Conservation (phyloP, 2,888 invertebrate genomes). For the Dynastes maya region DNA sequence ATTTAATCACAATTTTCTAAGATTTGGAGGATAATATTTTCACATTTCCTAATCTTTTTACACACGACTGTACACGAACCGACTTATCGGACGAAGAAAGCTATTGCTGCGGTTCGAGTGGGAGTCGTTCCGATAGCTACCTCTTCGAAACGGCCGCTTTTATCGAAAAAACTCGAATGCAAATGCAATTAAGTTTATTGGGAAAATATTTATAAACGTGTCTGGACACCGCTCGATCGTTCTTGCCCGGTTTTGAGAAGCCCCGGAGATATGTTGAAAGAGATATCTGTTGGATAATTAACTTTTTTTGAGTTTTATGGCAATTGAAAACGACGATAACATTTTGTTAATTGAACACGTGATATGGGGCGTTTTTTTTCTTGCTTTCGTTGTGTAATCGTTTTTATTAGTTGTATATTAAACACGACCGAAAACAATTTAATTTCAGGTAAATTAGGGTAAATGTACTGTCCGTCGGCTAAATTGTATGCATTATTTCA, state of each 20-base stretch:
- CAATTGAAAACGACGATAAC: slow-evolving; percentile 8
- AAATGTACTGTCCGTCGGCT: too few species aligned
- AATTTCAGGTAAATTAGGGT: too few species aligned
- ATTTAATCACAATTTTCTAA: too few species aligned
- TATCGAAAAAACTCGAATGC: slow-evolving; percentile 30
- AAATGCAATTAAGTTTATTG: slow-evolving; percentile 40
- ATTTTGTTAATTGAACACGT: slow-evolving; percentile 11
- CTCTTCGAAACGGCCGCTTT: slow-evolving; percentile 7
- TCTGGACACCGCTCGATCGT: not conserved
- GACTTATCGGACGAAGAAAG: too few species aligned
- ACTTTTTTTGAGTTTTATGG: slow-evolving; percentile 16
- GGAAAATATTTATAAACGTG: slow-evolving; percentile 36
- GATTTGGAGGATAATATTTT: too few species aligned
- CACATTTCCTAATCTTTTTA: too few species aligned
- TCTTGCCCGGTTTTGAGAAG: not conserved
- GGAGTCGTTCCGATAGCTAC: not conserved
- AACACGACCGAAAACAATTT: too few species aligned
- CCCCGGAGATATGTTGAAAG: not conserved
- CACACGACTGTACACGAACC: too few species aligned
- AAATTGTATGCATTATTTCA: too few species aligned
- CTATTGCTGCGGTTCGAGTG: not conserved
- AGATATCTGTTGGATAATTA: slow-evolving; percentile 1
- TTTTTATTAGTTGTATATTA: too few species aligned
- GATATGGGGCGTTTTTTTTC: too few species aligned
- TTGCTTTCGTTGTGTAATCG: too few species aligned